Conservation (phyloP, 2,113 vertebrate genomes). For the Nothocercus julius region DNA sequence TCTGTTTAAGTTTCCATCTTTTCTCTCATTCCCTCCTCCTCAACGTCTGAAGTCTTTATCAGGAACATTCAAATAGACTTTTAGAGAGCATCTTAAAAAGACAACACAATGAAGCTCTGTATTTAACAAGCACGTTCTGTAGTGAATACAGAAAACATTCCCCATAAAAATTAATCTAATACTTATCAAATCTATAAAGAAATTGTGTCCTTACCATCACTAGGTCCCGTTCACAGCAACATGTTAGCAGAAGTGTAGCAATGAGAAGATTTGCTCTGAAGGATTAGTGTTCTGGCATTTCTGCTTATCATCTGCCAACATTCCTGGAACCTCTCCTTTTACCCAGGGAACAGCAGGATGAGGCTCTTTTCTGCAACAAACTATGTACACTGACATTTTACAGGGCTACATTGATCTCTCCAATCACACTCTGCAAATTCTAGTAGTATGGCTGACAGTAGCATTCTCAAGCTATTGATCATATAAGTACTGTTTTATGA, state of each 20-base stretch:
- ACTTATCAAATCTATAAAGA: constrained; percentile 1
- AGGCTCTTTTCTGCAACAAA: constrained; percentile 34
- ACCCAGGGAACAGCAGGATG: constrained; percentile 61
- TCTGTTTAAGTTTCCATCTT: background rate
- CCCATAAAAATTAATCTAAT: background rate
- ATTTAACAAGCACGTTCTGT: background rate
- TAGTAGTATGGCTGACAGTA: background rate
- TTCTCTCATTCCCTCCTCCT: no score
- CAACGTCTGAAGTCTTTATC: background rate
- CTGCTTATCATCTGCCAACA: constrained; percentile 59
- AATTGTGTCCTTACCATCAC: constrained; percentile 47
- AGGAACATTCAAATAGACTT: background rate
- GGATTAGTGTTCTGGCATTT: constrained; percentile 31
- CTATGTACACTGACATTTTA: background rate
- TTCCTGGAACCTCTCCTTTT: constrained; percentile 73
- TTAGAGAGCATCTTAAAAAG: background rate
- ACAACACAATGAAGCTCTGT: background rate
- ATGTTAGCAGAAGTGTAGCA: constrained; percentile 1
- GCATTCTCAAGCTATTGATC: constrained; percentile 14
- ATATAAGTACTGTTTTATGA: background rate
- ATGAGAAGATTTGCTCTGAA: constrained; percentile 53
- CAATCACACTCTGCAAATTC: constrained; percentile 1
- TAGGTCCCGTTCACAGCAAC: constrained; percentile 19
- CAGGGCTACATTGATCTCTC: constrained; percentile 21
- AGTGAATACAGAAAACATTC: background rate